Evolutionary conservation across 2,888 invertebrate genomes (phyloP), one percentile per base, ranked within the genome.

Genomic region (Xiphydria camelus): DNA sequence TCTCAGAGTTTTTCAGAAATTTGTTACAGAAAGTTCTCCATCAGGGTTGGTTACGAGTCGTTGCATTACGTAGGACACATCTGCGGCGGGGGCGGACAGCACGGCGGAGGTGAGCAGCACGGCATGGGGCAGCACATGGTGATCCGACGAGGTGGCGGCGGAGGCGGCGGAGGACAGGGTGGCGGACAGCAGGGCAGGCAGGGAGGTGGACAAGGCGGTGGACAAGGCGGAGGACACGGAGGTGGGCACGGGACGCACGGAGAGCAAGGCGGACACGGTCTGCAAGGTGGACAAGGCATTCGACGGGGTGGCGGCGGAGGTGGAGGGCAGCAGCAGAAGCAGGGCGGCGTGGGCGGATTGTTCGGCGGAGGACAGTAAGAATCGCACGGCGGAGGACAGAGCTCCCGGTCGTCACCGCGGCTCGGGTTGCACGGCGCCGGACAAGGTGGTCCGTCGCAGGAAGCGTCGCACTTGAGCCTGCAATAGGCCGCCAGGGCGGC

Each of bases 21-120:
- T n/a, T n/a, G n/a, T n/a, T n/a, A n/a, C n/a, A n/a, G n/a, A n/a
- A n/a, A n/a, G n/a, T n/a, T n/a, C n/a, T n/a, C n/a, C n/a, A n/a
- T n/a, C n/a, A n/a, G n/a, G n/a, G n/a, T n/a, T n/a, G n/a, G n/a
- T n/a, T n/a, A n/a, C n/a, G n/a, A n/a, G n/a, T n/a, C n/a, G n/a
- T n/a, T n/a, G n/a, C n/a, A n/a, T n/a, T n/a, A n/a, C n/a, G n/a
- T n/a, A n/a, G n/a, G n/a, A n/a, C n/a, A n/a, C n/a, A n/a, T n/a
- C n/a, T n/a, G 35, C 9, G 40, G 32, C 7, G 38, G 39, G 15
- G 78, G 77, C 17, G 78, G 77, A 55, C 77, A 64, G 73, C 77
- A 77, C 55, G 77, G 77, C 12, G 78, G 57, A 55, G 77, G 78
- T 36, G 75, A 76, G 49, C 75, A 75, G 55, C 77, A 77, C 12